phyloP scores from a whole-genome alignment of 1,140 invertebrate species.

The Camponotus vicinus region DNA sequence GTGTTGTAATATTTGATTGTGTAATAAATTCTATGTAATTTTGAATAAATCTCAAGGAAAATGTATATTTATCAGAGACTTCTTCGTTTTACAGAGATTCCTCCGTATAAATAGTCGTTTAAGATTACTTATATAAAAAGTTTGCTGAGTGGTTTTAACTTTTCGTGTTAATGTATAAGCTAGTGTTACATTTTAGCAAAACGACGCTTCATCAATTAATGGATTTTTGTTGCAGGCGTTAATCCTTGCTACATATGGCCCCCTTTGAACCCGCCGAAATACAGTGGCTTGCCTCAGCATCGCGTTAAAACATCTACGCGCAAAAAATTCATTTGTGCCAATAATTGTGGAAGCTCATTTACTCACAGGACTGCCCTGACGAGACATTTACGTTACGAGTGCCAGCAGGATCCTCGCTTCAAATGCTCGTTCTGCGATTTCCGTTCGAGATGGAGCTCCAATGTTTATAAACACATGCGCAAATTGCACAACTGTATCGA shows the following conservation, averaged over 20 bases:
- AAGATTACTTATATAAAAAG: too few species aligned
- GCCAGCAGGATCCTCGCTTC: slow-evolving; percentile 83
- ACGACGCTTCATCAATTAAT: background rate
- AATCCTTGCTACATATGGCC: background rate
- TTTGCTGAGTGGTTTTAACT: too few species aligned
- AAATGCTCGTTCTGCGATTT: slow-evolving; percentile 82
- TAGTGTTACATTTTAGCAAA: background rate
- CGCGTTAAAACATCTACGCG: background rate
- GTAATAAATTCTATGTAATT: slow-evolving; percentile 5
- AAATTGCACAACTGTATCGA: slow-evolving; percentile 55
- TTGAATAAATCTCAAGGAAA: slow-evolving; percentile 4
- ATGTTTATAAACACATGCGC: slow-evolving; percentile 75
- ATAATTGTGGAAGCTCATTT: slow-evolving; percentile 71
- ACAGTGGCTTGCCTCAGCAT: background rate
- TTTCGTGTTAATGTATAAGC: too few species aligned
- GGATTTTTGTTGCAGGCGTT: slow-evolving; percentile 11
- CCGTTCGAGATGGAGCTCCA: slow-evolving; percentile 68
- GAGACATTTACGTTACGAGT: slow-evolving; percentile 84
- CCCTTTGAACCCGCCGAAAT: background rate
- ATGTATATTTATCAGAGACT: background rate
- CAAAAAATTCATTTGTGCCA: slow-evolving; percentile 65
- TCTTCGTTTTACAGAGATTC: background rate
- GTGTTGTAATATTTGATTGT: background rate
- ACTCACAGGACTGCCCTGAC: slow-evolving; percentile 75
- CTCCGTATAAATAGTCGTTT: background rate